A percentile compares a stretch with the other conserved stretches of the same genome.
These are phyloP conservation scores for Atta texana DNA, from an alignment of 1,140 invertebrate species.

Conservation along the genomic window DNA sequence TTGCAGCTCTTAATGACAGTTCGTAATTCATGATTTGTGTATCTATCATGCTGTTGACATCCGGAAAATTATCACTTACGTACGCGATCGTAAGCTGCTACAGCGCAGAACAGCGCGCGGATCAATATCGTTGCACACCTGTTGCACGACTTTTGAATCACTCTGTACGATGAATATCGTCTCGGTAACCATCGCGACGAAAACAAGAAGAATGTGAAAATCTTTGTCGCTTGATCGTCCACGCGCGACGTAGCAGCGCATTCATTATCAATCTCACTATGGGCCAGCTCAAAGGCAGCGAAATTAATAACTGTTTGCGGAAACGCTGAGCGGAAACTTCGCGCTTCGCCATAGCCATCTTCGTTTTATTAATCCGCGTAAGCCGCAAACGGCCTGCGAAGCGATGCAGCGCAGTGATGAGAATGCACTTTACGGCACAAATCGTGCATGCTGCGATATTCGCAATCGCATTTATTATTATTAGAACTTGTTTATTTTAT, in stretches of 20 bases:
- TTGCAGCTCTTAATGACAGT: conserved; percentile 17
- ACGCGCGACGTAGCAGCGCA: conserved; percentile 50
- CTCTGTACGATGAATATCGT: conserved; percentile 59
- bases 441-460: neutral
- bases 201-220: conserved; percentile 56
- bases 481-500: neutral
- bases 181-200: conserved; percentile 24
- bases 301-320: conserved; percentile 78
- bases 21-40: conserved; percentile 7
- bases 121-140: conserved; percentile 60
- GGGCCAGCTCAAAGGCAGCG: conserved; percentile 65
- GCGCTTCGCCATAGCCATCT: conserved; percentile 43
- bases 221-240: conserved; percentile 54
- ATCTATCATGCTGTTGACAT: conserved; percentile 34
- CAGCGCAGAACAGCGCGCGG: conserved; percentile 3
- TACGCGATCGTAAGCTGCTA: conserved; percentile 19
- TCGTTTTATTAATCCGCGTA: conserved; percentile 73
- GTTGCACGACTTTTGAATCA: conserved; percentile 60
- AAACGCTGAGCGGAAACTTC: conserved; percentile 68
- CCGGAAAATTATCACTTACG: neutral
- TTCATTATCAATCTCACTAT: conserved; percentile 73
- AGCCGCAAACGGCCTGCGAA: conserved; percentile 38
- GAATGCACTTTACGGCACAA: neutral
- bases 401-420: conserved; percentile 34
- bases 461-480: conserved; percentile 24